A percentile compares a stretch with the other conserved stretches of the same genome.
These are phyloP conservation scores for Halictus quadricinctus DNA, from an alignment of 2,888 invertebrate species.

Conservation along the genomic window DNA sequence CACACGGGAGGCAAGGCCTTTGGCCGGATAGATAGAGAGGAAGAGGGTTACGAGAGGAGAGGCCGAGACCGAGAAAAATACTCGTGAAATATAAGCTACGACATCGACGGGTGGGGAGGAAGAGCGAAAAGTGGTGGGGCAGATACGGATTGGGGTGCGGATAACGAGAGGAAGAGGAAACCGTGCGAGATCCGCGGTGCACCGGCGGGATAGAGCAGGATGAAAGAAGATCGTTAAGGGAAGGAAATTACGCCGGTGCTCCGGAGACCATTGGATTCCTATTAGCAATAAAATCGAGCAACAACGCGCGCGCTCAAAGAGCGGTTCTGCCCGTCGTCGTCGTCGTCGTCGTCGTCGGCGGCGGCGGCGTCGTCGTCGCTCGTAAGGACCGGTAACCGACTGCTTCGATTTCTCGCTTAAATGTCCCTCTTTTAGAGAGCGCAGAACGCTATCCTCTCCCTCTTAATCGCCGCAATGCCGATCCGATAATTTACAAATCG, in stretches of 20 bases:
- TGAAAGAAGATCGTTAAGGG: slow-evolving; percentile 65
- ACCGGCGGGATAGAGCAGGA: slow-evolving; percentile 20
- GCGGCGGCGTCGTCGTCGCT: slow-evolving; percentile 34
- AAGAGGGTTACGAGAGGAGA: background rate
- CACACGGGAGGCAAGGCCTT: background rate
- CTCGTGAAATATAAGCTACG: slow-evolving; percentile 63
- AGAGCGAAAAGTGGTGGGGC: background rate
- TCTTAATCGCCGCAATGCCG: background rate
- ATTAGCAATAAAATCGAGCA: slow-evolving; percentile 77
- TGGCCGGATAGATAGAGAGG: slow-evolving; percentile 1
- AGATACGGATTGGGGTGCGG: slow-evolving; percentile 27
- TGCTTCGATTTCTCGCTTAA: slow-evolving; percentile 32
- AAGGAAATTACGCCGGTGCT: slow-evolving; percentile 73
- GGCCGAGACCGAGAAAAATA: slow-evolving; percentile 33
- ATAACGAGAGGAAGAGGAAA: background rate
- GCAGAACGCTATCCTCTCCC: slow-evolving; percentile 21
- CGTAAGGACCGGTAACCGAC: slow-evolving; percentile 15
- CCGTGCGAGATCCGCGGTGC: slow-evolving; percentile 6
- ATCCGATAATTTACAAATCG: background rate
- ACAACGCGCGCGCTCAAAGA: slow-evolving; percentile 45
- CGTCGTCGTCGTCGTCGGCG: background rate
- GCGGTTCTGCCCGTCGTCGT: slow-evolving; percentile 54
- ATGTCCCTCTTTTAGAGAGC: slow-evolving; percentile 39
- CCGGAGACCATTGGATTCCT: slow-evolving; percentile 71
- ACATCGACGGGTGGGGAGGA: slow-evolving; percentile 12